phyloP scores from a whole-genome alignment of 2,888 invertebrate species.

The Volucella zonaria region DNA sequence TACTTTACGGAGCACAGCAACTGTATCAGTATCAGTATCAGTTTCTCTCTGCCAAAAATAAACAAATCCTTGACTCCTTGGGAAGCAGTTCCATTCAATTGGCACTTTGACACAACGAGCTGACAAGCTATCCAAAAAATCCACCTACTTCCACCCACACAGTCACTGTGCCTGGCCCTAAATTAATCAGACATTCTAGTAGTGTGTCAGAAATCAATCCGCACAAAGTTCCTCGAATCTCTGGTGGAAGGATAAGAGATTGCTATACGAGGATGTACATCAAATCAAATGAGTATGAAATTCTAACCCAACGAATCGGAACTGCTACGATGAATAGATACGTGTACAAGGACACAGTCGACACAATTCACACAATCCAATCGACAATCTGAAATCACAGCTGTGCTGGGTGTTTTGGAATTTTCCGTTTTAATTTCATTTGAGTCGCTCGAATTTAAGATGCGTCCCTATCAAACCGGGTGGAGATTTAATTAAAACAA shows the following conservation, averaged over 20 bases:
- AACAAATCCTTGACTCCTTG: constrained; percentile 54
- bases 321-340: background rate
- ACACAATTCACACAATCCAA: constrained; percentile 13
- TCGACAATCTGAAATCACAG: constrained; percentile 5
- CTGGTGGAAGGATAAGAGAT: constrained; percentile 1
- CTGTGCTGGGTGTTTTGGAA: constrained; percentile 12
- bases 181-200: constrained; percentile 64
- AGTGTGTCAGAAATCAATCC: constrained; percentile 61
- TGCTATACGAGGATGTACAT: constrained; percentile 16
- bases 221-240: constrained; percentile 33
- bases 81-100: constrained; percentile 51
- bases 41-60: constrained; percentile 26
- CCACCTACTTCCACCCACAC: background rate
- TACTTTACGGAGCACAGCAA: constrained; percentile 34
- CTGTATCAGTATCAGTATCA: constrained; percentile 34
- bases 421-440: constrained; percentile 58
- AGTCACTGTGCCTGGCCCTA: background rate
- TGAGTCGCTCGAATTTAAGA: constrained; percentile 4
- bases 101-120: constrained; percentile 38
- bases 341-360: constrained; percentile 6
- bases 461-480: constrained; percentile 21
- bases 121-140: too few species aligned
- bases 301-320: background rate
- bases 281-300: constrained; percentile 18
- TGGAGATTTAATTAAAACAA: constrained; percentile 68